Evolutionary conservation across 1,140 invertebrate species (phyloP), one percentile per base, ranked within the genome.

Genomic region (Bombus superbus): DNA sequence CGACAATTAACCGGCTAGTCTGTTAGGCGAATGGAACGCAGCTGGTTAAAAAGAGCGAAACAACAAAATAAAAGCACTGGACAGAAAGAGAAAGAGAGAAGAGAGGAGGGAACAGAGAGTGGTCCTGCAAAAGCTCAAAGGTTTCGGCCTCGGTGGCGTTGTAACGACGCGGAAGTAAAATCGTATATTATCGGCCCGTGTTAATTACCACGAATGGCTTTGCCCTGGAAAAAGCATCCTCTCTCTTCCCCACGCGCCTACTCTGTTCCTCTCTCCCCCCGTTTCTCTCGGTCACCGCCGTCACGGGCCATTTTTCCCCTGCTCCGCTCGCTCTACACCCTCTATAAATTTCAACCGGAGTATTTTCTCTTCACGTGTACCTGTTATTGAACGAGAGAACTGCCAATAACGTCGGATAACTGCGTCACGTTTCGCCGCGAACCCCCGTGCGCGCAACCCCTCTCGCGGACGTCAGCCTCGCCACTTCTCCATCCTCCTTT

Each of bases 401-500:
- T 94, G 93, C 92, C 93, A 94, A 94, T 94, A 94, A 93, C 92
- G 87, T 78, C 81, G 89, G 90, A 93, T 93, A 94, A 94, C 92
- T 92, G 91, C 91, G 87, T 93, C 93, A 92, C 91, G 91, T 93
- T 92, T 89, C 84, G 88, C 86, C 89, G 68, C 87, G 82, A 86
- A 80, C 71, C 75, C 59, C 75, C 53, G 18, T 28, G 72, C 72
- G 42, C 28, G 42, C 40, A 8, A 42, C 40, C 71, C 38, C 71
- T 40, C 38, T 62, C 38, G 18, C 35, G 40, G 6, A 8, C 85
- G 47, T 72, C 32, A 59, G 47, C 72, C 62, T 83, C 32, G 15
- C 73, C 47, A 4, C 69, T 42, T 15, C 32, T 68, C 40, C 53
- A 38, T 47, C 32, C 44, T 13, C 40, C 44, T 73, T n/a, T 42